A percentile compares a stretch with the other conserved stretches of the same genome.
Conservation (phyloP, 1,140 invertebrate species). For the Campodea augens region DNA sequence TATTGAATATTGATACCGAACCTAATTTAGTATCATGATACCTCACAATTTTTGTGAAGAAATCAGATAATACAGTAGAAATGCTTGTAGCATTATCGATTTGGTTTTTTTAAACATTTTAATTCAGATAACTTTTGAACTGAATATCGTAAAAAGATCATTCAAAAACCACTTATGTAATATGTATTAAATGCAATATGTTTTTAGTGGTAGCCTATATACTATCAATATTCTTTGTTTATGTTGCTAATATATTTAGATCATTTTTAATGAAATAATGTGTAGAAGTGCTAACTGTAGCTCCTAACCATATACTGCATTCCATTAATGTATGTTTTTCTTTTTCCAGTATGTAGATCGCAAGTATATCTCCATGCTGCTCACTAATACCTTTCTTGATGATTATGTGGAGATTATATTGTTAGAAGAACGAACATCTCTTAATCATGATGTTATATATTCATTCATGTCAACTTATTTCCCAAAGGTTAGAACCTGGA, state of each 20-base stretch:
- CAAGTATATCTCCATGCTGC: conserved; percentile 53
- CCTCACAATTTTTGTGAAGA: too few species aligned
- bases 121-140: too few species aligned
- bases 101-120: too few species aligned
- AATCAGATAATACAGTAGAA: too few species aligned
- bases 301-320: conserved; percentile 5
- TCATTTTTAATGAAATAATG: conserved; percentile 9
- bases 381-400: conserved; percentile 54
- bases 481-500: conserved; percentile 40
- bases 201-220: too few species aligned
- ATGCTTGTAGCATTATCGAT: too few species aligned
- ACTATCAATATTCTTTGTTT: too few species aligned
- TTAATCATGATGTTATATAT: conserved; percentile 56
- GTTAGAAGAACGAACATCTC: conserved; percentile 52
- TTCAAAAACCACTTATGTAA: too few species aligned
- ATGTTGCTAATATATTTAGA: conserved; percentile 4
- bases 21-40: too few species aligned
- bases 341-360: conserved; percentile 41
- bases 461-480: conserved; percentile 65
- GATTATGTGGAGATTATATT: conserved; percentile 67
- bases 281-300: conserved; percentile 8
- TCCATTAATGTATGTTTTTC: conserved; percentile 10
- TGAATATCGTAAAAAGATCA: too few species aligned
- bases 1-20: too few species aligned
- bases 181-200: too few species aligned